Base-by-base conservation (phyloP, 2,888 invertebrate species). In the Scelioninae gen. 2 region DNA sequence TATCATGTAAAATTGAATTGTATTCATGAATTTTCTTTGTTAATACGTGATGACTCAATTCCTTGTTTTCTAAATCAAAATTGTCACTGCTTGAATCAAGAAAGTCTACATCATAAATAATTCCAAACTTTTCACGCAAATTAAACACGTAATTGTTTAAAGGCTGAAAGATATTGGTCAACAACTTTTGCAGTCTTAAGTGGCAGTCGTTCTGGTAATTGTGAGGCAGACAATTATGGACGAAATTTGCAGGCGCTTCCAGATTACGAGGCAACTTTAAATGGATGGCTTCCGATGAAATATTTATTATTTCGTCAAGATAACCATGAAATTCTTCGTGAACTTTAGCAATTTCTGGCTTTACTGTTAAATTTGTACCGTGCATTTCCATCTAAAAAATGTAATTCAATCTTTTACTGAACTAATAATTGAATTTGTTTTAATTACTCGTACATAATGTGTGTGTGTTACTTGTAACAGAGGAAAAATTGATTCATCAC, bases 141-240 rank as follows among this genome's bases (percentile, higher is more conserved):
- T 80, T 78, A 0, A 87, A 81, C 11, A 91, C 83, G 81, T 93
- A 92, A 10, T 86, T 80, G 15, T 86, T 83, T 5, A 93, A 83
- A 0, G 92, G 90, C 37, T 85, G 77, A 78, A 90, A 92, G 0
- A 91, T 89, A 11, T 78, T 75, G 5, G 88, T 81, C 19, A 93
- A 84, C 72, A 89, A 88, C 0, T 82, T 75, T 57, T 88, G 87
- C 10, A 93, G 83, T 77, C 87, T 83, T 31, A 87, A 77, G 69
- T 90, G 88, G 0, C 89, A 88, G 74, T 89, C 87, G 43, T 87
- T 87, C 61, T 82, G 53, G 60, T 81, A 85, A 81, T 83, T 81
- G 15, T 81, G 73, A 2, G 85, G 83, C 11, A 78, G 57, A 9
- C 41, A 18, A 1, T 81, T 65, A 2, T 74, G 67, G 31, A 83